A percentile compares a stretch with the other conserved stretches of the same genome.
These are phyloP conservation scores for Catharus ustulatus DNA, from an alignment of 2,797 vertebrate species.

Conservation along the genomic window DNA sequence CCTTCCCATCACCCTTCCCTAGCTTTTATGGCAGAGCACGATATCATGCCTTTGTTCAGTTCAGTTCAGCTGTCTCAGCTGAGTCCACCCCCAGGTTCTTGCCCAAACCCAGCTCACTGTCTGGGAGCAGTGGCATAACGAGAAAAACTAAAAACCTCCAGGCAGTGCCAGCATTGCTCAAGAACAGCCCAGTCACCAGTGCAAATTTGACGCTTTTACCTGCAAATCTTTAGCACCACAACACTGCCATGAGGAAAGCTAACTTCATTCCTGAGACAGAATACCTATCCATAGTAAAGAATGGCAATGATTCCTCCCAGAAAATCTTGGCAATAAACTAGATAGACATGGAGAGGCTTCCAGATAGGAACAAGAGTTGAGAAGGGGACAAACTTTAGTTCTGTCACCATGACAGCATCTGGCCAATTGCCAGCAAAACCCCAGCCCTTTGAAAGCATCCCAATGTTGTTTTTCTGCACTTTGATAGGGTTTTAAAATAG, in stretches of 20 bases:
- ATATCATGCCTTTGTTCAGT: background rate
- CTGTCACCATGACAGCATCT: background rate
- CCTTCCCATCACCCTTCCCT: background rate
- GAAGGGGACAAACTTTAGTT: background rate
- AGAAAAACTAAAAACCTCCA: background rate
- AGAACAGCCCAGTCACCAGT: background rate
- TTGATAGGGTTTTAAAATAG: background rate
- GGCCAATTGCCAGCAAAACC: background rate
- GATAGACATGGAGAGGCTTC: background rate
- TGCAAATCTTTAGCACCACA: background rate
- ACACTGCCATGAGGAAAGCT: background rate
- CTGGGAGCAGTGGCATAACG: background rate
- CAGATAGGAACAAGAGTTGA: background rate
- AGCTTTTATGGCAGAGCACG: background rate
- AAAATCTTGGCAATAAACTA: background rate
- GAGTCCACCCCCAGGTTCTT: background rate
- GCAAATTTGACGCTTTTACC: background rate
- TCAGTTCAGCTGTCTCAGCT: background rate
- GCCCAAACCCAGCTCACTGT: background rate
- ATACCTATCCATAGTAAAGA: background rate
- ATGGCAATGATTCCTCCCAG: background rate
- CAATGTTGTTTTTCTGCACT: background rate
- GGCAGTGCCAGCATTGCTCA: background rate
- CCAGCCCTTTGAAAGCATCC: background rate
- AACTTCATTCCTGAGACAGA: background rate